A percentile compares a stretch with the other conserved stretches of the same genome.
Conservation (phyloP, 2,797 vertebrate species). For the Brachyrhaphis roseni region DNA sequence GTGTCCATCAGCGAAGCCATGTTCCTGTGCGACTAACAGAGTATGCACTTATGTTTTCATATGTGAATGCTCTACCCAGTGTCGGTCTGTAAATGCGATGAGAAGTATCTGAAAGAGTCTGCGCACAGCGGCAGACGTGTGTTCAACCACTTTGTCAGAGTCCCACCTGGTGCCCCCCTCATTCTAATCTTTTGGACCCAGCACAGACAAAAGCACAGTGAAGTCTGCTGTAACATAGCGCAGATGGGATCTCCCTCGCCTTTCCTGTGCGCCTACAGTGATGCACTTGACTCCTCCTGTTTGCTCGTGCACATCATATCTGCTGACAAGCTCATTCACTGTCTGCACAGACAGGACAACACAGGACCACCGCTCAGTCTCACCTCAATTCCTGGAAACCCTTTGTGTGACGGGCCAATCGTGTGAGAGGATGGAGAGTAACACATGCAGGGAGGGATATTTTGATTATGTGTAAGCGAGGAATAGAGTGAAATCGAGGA, state of each 20-base stretch:
- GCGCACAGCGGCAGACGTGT: constrained; percentile 1
- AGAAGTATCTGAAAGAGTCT: constrained; percentile 15
- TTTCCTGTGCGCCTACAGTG: constrained; percentile 18
- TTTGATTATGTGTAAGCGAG: not conserved
- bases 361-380: constrained; percentile 57
- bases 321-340: constrained; percentile 58
- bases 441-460: constrained; percentile 1
- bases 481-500: constrained; percentile 13
- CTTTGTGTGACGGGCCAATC: constrained; percentile 31
- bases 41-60: constrained; percentile 5
- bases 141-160: constrained; percentile 30
- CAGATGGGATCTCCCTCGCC: constrained; percentile 62
- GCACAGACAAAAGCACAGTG: constrained; percentile 45
- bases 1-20: not conserved
- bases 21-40: not conserved
- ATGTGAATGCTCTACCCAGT: constrained; percentile 8
- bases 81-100: constrained; percentile 4
- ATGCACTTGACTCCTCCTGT: constrained; percentile 33
- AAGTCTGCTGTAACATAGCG: constrained; percentile 63
- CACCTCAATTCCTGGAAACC: constrained; percentile 61
- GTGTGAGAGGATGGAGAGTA: constrained; percentile 40
- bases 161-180: constrained; percentile 56
- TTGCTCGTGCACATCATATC: constrained; percentile 60
- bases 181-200: constrained; percentile 37
- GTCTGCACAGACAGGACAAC: constrained; percentile 57